A percentile compares a stretch with the other conserved stretches of the same genome.
Conservation (phyloP, 1,140 invertebrate species). For the Drosophila yakuba region DNA sequence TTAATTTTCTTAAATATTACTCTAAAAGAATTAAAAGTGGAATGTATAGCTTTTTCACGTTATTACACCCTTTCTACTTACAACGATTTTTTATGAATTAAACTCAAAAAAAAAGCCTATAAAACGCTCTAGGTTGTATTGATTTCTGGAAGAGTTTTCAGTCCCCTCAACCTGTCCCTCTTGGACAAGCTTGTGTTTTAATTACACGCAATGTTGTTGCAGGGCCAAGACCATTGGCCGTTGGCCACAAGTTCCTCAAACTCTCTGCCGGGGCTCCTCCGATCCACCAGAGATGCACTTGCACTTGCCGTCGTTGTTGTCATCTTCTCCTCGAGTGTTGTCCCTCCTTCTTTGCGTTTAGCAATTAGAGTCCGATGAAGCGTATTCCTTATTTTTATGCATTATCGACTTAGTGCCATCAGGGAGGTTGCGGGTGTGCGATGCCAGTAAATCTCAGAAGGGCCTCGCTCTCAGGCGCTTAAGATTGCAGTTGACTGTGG, state of each 20-base stretch:
- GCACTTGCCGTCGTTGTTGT: conserved; percentile 43
- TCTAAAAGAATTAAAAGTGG: too few relatives aligned
- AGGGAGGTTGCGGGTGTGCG: conserved; percentile 33
- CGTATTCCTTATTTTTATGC: conserved; percentile 81
- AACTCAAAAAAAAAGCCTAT: too few relatives aligned
- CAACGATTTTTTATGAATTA: too few relatives aligned
- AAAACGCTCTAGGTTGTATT: neutral
- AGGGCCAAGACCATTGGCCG: conserved; percentile 17
- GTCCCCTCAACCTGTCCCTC: conserved; percentile 4
- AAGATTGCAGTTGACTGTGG: conserved; percentile 59
- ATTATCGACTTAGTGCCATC: conserved; percentile 82
- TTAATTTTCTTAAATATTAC: too few relatives aligned
- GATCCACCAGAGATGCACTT: conserved; percentile 36
- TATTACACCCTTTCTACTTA: too few relatives aligned
- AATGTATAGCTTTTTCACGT: too few relatives aligned
- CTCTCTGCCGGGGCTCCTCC: conserved; percentile 5
- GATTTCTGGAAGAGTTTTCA: conserved; percentile 2
- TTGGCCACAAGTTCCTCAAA: conserved; percentile 15
- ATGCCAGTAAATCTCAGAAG: conserved; percentile 25
- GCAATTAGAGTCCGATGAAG: conserved; percentile 82
- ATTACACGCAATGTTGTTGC: conserved; percentile 74
- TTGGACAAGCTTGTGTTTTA: conserved; percentile 74
- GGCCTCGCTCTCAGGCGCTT: conserved; percentile 52
- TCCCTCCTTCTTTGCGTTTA: conserved; percentile 65
- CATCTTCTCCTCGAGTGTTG: conserved; percentile 37